A percentile compares a stretch with the other conserved stretches of the same genome.
Conservation (phyloP, 2,113 vertebrate species). For the Tiliqua scincoides region DNA sequence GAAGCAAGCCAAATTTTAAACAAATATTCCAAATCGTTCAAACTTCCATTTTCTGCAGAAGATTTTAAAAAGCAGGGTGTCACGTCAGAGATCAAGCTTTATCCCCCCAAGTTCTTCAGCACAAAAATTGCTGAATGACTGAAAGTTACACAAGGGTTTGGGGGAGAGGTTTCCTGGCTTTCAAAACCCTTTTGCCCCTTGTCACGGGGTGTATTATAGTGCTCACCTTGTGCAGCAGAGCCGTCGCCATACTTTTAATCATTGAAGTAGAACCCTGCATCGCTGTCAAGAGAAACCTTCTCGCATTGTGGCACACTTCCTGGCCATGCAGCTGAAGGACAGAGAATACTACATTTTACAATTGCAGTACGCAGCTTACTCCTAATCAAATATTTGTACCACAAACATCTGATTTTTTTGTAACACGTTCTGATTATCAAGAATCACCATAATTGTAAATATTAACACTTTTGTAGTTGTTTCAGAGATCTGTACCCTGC, state of each 20-base stretch:
- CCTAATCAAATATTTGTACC: neutral
- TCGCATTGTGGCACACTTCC: constrained; percentile 73
- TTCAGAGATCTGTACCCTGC: neutral
- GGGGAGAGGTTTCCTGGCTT: too few species aligned
- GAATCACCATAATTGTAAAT: too few species aligned
- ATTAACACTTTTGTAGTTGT: neutral
- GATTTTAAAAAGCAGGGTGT: neutral
- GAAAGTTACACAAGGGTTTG: too few species aligned
- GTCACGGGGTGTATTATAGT: rapidly evolving
- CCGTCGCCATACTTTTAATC: constrained; percentile 75
- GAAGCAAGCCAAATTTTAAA: neutral
- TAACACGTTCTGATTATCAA: neutral
- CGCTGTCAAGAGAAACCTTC: constrained; percentile 71
- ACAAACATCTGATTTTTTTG: neutral
- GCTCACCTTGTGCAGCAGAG: constrained; percentile 90
- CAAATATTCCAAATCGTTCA: neutral
- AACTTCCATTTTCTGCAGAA: neutral
- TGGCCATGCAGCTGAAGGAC: constrained; percentile 76
- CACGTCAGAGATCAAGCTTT: neutral
- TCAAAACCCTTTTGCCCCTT: neutral
- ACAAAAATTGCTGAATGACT: neutral
- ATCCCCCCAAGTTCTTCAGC: neutral
- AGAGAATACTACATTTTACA: neutral
- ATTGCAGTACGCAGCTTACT: neutral
- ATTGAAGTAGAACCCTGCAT: constrained; percentile 73